phyloP scores from a whole-genome alignment of 2,113 vertebrate species.

The Tachuris rubrigastra region DNA sequence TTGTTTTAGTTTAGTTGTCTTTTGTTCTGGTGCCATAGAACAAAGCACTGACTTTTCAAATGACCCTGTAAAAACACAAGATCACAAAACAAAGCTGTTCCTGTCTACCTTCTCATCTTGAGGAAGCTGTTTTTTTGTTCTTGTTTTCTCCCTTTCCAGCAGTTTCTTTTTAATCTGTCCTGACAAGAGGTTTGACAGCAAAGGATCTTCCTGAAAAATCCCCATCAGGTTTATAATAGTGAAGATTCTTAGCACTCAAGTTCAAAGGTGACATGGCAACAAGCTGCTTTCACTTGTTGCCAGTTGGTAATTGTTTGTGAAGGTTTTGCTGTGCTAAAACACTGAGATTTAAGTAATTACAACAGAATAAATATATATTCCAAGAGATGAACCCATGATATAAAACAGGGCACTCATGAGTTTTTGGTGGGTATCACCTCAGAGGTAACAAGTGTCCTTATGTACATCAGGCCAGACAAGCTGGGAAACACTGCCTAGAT shows the following conservation, averaged over 20 bases:
- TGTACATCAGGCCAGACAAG: background rate
- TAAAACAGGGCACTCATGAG: background rate
- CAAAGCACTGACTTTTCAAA: constrained; percentile 1
- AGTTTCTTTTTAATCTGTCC: background rate
- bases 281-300: background rate
- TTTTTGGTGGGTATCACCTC: background rate
- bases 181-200: background rate
- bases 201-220: background rate
- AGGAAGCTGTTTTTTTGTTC: background rate
- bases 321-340: background rate
- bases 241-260: background rate
- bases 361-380: background rate
- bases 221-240: background rate
- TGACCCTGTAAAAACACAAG: background rate
- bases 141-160: background rate
- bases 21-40: constrained; percentile 10
- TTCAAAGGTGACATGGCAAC: background rate
- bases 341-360: background rate
- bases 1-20: background rate
- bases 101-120: background rate
- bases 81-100: constrained; percentile 1
- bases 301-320: background rate
- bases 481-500: background rate
- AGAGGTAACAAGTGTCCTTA: background rate
- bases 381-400: rapidly evolving